Percentiles rank a stretch among this genome's conserved stretches.
phyloP scores from a whole-genome alignment of 2,113 vertebrate species.

The Apodemus speciosus region DNA sequence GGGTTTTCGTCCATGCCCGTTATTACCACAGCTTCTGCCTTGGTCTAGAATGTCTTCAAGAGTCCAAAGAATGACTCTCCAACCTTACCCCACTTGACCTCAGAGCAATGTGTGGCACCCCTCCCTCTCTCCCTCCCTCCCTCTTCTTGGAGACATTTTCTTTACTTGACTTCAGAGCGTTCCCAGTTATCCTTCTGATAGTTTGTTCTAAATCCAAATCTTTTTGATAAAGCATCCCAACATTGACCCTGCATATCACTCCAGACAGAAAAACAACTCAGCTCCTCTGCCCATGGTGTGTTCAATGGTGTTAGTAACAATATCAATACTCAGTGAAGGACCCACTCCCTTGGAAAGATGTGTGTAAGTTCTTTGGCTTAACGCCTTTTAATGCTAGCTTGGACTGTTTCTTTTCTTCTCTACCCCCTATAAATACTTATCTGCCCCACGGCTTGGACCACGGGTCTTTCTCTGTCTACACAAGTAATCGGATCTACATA shows the following conservation, averaged over 20 bases:
- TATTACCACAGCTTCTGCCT: not conserved
- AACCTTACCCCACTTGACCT: not conserved
- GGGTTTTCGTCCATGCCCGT: not conserved
- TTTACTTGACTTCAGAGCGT: not conserved
- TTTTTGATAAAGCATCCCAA: not conserved
- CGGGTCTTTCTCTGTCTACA: not conserved
- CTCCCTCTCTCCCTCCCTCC: too few relatives aligned
- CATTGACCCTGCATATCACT: not conserved
- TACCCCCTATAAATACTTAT: slow-evolving; percentile 28
- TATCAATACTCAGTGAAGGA: not conserved
- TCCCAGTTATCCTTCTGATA: not conserved
- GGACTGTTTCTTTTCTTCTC: not conserved
- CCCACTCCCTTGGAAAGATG: not conserved
- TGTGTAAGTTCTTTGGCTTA: slow-evolving; percentile 9
- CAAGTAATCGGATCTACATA: not conserved
- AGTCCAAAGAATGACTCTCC: not conserved
- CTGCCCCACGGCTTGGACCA: not conserved
- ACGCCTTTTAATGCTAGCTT: slow-evolving; percentile 19
- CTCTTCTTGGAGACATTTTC: not conserved
- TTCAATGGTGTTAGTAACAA: not conserved
- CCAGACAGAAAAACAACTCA: slow-evolving; percentile 11
- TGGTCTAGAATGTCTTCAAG: slow-evolving; percentile 20
- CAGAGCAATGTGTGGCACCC: not conserved
- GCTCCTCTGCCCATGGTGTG: too few relatives aligned
- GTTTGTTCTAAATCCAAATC: not conserved